Percentiles rank a stretch among this genome's conserved stretches.
These are phyloP conservation scores for Nymphalis io DNA, from an alignment of 1,140 invertebrate species.

Conservation along the genomic window DNA sequence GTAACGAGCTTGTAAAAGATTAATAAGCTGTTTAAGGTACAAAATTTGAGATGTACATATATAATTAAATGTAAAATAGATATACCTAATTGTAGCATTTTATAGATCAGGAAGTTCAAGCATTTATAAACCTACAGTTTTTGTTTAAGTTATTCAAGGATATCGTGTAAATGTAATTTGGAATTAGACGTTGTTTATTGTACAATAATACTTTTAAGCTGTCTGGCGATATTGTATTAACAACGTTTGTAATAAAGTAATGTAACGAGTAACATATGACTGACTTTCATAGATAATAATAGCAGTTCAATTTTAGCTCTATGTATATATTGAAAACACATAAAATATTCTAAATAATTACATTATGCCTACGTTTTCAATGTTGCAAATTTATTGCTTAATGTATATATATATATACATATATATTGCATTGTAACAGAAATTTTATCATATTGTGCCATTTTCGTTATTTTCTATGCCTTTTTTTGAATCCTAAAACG, in stretches of 20 bases:
- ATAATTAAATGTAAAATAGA: too few relatives aligned
- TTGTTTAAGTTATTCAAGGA: neutral
- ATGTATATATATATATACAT: neutral
- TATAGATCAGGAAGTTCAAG: too few relatives aligned
- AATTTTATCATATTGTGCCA: too few relatives aligned
- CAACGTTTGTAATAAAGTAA: conserved; percentile 14
- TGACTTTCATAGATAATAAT: conserved; percentile 22
- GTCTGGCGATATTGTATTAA: conserved; percentile 2
- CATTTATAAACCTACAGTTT: too few relatives aligned
- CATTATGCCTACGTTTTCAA: neutral
- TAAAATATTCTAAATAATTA: conserved; percentile 19
- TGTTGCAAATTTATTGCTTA: neutral
- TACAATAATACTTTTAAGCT: neutral
- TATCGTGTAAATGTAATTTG: neutral
- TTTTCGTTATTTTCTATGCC: too few relatives aligned
- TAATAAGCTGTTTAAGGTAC: too few relatives aligned
- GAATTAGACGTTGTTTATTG: neutral
- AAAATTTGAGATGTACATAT: too few relatives aligned
- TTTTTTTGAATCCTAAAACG: too few relatives aligned
- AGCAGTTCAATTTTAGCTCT: conserved; percentile 9
- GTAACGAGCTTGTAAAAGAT: too few relatives aligned
- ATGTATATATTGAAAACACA: conserved; percentile 26
- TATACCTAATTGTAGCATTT: too few relatives aligned
- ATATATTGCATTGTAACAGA: too few relatives aligned
- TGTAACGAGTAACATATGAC: conserved; percentile 29